Percentiles rank a stretch among this genome's conserved stretches.
Conservation (phyloP, 1,140 invertebrate species). For the Drosophila mayri region DNA sequence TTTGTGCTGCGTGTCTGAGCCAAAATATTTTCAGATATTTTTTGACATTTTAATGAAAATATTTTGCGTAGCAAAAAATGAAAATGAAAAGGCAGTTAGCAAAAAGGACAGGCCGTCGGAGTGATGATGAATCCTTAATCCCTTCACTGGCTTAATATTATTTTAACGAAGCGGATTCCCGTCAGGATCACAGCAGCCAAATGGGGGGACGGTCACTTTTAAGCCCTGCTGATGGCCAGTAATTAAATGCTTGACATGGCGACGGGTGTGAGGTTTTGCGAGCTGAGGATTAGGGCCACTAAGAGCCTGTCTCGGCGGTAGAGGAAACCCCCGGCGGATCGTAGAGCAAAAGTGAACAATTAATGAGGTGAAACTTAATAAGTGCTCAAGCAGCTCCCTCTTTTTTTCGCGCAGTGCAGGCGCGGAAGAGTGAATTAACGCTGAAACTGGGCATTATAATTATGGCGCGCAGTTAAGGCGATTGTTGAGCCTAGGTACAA, state of each 20-base stretch:
- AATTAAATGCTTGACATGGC: constrained; percentile 83
- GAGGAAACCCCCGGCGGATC: constrained; percentile 12
- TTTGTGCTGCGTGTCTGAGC: constrained; percentile 70
- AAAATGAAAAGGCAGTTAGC: constrained; percentile 37
- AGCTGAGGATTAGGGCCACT: constrained; percentile 56
- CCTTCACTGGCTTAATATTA: constrained; percentile 71
- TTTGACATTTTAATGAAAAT: constrained; percentile 79
- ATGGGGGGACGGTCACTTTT: constrained; percentile 46
- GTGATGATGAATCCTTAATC: constrained; percentile 72
- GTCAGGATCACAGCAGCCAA: constrained; percentile 15
- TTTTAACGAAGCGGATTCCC: constrained; percentile 78
- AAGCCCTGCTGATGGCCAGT: constrained; percentile 78
- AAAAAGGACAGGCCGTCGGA: constrained; percentile 26
- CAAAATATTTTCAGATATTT: constrained; percentile 81
- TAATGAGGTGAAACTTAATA: constrained; percentile 28
- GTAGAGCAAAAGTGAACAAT: constrained; percentile 32
- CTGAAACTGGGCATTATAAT: constrained; percentile 77
- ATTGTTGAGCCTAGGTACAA: constrained; percentile 41
- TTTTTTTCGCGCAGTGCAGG: constrained; percentile 28
- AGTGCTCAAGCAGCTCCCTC: background rate
- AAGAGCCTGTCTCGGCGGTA: constrained; percentile 24
- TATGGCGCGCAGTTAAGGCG: constrained; percentile 71
- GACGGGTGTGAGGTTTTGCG: constrained; percentile 50
- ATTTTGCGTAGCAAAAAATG: constrained; percentile 66
- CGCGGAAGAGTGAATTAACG: constrained; percentile 56